These are phyloP conservation scores for Hololepta plana DNA, from an alignment of 2,888 invertebrate species.

Conservation along the genomic window DNA sequence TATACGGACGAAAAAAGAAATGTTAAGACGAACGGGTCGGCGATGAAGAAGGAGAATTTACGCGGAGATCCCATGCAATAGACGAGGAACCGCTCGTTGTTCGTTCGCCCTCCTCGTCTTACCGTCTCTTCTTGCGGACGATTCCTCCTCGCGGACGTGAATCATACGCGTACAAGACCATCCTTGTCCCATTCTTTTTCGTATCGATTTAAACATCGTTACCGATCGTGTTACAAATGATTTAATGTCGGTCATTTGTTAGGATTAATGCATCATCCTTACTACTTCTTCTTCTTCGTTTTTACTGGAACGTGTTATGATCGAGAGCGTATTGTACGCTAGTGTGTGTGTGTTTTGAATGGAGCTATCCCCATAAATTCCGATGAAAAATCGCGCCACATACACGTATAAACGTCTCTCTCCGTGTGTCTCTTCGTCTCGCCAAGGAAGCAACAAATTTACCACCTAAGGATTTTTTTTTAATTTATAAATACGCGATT, in stretches of 20 bases:
- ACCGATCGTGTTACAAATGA: constrained; percentile 20
- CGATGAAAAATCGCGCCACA: too few species aligned
- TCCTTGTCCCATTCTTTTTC: constrained; percentile 14
- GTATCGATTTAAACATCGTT: constrained; percentile 22
- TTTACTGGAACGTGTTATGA: background rate
- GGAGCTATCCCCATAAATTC: too few species aligned
- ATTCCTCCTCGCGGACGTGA: constrained; percentile 14
- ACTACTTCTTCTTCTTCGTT: background rate
- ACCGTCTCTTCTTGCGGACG: too few species aligned
- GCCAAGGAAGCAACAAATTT: background rate
- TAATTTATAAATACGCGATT: too few species aligned
- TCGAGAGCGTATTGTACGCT: too few species aligned
- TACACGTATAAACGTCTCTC: too few species aligned
- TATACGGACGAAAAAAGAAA: constrained; percentile 10
- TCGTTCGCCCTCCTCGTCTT: too few species aligned
- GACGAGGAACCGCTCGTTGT: constrained; percentile 10
- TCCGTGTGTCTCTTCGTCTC: background rate
- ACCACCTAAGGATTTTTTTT: too few species aligned
- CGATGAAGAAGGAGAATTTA: too few species aligned
- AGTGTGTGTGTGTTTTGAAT: too few species aligned
- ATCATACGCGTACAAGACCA: constrained; percentile 15
- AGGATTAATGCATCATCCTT: constrained; percentile 9
- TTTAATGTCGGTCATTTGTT: constrained; percentile 19
- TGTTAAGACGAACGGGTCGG: constrained; percentile 8
- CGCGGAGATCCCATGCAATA: constrained; percentile 12